Conservation (phyloP, 2,888 invertebrate species). For the Asteroscopus sphinx region DNA sequence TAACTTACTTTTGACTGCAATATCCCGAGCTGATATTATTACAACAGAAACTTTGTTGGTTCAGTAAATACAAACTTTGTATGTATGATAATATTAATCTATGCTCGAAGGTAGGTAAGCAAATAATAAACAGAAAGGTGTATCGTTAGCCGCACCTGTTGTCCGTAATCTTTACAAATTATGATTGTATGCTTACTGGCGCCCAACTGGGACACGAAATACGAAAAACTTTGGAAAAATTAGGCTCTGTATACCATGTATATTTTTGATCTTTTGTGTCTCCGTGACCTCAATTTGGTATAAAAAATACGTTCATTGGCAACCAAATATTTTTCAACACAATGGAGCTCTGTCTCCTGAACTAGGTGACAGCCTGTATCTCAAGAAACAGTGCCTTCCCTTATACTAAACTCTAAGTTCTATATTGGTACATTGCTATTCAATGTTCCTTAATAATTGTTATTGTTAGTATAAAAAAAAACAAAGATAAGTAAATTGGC, state of each 20-base stretch:
- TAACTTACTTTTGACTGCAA: neutral
- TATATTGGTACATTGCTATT: too few species aligned
- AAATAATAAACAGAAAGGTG: conserved; percentile 52
- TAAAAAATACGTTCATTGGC: too few species aligned
- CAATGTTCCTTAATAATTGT: too few species aligned
- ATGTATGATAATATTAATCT: conserved; percentile 36
- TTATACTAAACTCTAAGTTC: too few species aligned
- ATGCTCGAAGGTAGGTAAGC: conserved; percentile 45
- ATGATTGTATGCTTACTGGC: conserved; percentile 50
- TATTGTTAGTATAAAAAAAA: too few species aligned
- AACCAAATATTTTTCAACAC: too few species aligned
- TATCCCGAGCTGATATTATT: neutral
- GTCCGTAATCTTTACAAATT: conserved; percentile 61
- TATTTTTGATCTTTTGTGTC: too few species aligned
- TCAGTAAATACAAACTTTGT: conserved; percentile 10
- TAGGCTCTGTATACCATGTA: conserved; percentile 3
- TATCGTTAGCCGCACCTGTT: conserved; percentile 59
- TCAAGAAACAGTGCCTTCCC: too few species aligned
- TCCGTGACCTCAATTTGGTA: too few species aligned
- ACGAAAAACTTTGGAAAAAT: conserved; percentile 23
- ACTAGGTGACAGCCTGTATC: too few species aligned
- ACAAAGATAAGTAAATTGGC: too few species aligned
- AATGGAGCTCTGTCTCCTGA: too few species aligned
- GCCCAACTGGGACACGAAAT: conserved; percentile 3
- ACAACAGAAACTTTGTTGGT: conserved; percentile 6